phyloP scores from a whole-genome alignment of 2,888 invertebrate species.

The Octodonta nipae region DNA sequence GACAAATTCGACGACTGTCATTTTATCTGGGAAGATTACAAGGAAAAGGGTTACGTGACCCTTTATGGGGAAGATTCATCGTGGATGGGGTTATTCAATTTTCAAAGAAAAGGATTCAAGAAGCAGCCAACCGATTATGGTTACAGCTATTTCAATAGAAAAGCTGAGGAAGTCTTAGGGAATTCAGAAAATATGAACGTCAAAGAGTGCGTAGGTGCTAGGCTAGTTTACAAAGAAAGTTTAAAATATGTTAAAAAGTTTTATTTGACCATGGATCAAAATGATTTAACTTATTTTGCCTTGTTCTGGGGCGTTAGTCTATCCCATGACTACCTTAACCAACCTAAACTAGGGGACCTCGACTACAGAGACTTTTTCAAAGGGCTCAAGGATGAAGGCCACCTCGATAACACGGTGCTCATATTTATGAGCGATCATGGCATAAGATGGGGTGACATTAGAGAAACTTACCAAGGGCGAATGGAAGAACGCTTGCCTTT shows the following conservation, averaged over 20 bases:
- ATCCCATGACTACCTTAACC: constrained; percentile 58
- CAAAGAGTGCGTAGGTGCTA: constrained; percentile 3
- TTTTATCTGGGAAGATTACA: constrained; percentile 66
- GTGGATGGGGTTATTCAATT: constrained; percentile 61
- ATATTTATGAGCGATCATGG: constrained; percentile 72
- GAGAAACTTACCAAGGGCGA: constrained; percentile 57
- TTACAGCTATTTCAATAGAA: constrained; percentile 7
- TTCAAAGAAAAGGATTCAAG: constrained; percentile 55
- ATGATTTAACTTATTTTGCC: constrained; percentile 49
- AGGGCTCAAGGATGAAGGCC: constrained; percentile 44
- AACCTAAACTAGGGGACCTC: constrained; percentile 52
- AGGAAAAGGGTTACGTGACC: constrained; percentile 57
- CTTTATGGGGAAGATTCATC: constrained; percentile 68
- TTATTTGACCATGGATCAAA: constrained; percentile 16
- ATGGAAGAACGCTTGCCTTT: constrained; percentile 68
- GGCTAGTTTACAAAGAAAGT: constrained; percentile 5
- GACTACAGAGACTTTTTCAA: constrained; percentile 47
- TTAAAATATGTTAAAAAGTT: constrained; percentile 5
- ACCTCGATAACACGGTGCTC: constrained; percentile 52
- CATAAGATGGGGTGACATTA: constrained; percentile 57
- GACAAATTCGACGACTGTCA: constrained; percentile 54
- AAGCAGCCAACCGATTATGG: constrained; percentile 53
- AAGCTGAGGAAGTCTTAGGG: constrained; percentile 2
- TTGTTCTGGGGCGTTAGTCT: constrained; percentile 69
- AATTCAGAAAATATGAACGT: constrained; percentile 4